Conservation (phyloP, 2,888 invertebrate genomes). For the Mythimna loreyi region DNA sequence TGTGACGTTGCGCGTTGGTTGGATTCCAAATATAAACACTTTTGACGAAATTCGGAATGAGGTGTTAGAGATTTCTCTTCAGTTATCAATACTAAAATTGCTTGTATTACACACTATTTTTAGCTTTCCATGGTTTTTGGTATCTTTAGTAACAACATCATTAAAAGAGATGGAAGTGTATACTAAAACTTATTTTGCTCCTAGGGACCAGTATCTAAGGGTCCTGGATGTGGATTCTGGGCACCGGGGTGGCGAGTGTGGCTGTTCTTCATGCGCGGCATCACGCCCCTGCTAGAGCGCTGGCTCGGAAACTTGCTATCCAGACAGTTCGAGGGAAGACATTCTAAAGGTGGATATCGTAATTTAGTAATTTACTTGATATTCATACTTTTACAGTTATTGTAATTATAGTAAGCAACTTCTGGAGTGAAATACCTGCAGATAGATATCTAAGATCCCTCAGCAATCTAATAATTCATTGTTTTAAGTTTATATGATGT, state of each 20-base stretch:
- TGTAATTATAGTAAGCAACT: too few species aligned
- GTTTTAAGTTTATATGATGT: too few species aligned
- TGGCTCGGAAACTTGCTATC: conserved; percentile 99
- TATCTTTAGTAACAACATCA: too few species aligned
- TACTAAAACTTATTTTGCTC: not conserved
- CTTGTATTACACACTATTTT: too few species aligned
- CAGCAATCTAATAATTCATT: too few species aligned
- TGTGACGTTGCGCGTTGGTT: too few species aligned
- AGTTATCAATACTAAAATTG: not conserved
- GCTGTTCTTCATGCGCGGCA: conserved; percentile 99
- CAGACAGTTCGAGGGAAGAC: conserved; percentile 99
- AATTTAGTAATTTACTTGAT: not conserved
- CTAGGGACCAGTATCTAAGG: conserved; percentile 99
- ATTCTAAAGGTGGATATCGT: conserved; percentile 95
- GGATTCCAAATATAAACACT: too few species aligned
- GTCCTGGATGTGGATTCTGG: conserved; percentile 99
- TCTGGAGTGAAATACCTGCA: too few species aligned
- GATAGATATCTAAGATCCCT: too few species aligned
- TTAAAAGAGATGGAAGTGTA: too few species aligned
- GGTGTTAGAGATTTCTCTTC: too few species aligned
- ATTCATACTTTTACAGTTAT: not conserved
- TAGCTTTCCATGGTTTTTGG: not conserved
- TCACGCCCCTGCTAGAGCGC: conserved; percentile 98
- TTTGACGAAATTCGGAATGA: too few species aligned
- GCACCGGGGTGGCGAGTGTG: conserved; percentile 99